Conservation (phyloP, 2,113 vertebrate genomes). For the Gila orcuttii region DNA sequence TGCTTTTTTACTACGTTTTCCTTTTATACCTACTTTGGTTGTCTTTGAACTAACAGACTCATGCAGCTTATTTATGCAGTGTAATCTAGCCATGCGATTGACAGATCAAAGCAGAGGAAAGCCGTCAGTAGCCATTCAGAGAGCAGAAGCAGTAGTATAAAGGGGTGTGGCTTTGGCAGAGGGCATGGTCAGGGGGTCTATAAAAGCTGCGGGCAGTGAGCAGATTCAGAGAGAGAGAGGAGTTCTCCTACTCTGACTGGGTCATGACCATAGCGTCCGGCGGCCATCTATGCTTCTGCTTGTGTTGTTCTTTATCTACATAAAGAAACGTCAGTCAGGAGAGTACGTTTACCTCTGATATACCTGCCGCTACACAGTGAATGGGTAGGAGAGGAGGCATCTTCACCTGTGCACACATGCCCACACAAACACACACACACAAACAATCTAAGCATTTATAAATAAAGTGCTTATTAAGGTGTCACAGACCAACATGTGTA, state of each 20-base stretch:
- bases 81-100: constrained; percentile 59
- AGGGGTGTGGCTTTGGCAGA: background rate
- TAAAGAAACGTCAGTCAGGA: constrained; percentile 51
- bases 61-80: constrained; percentile 57
- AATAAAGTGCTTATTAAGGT: background rate
- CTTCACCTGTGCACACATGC: constrained; percentile 79
- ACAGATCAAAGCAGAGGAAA: constrained; percentile 60
- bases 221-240: constrained; percentile 21
- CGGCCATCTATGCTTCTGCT: constrained; percentile 42
- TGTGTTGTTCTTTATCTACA: constrained; percentile 52
- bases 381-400: constrained; percentile 77
- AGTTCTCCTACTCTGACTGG: constrained; percentile 23
- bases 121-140: constrained; percentile 59
- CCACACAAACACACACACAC: constrained; percentile 60
- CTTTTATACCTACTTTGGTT: constrained; percentile 37
- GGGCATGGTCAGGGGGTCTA: background rate
- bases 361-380: constrained; percentile 82
- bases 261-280: constrained; percentile 48
- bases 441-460: constrained; percentile 32
- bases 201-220: constrained; percentile 2
- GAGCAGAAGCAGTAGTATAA: constrained; percentile 47
- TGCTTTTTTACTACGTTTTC: constrained; percentile 10
- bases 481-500: background rate
- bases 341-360: constrained; percentile 80
- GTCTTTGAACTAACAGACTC: constrained; percentile 43